These are phyloP conservation scores for Rhodeus uyekii DNA, from an alignment of 2,797 vertebrate species.

Conservation along the genomic window DNA sequence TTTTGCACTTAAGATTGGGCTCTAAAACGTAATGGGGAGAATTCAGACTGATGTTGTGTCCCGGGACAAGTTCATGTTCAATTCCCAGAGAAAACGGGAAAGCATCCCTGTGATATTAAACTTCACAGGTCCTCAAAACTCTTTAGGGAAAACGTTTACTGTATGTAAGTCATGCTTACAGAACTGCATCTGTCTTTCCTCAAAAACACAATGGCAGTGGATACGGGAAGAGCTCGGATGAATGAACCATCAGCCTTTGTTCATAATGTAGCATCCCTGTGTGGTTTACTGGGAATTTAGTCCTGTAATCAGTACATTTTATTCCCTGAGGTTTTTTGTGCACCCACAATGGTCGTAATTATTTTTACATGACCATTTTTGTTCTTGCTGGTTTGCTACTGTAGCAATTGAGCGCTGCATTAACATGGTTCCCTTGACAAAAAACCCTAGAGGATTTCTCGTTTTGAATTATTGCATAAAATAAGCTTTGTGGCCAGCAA, in stretches of 20 bases:
- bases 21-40: constrained; percentile 52
- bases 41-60: constrained; percentile 37
- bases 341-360: neutral
- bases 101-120: neutral
- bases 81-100: neutral
- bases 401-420: neutral
- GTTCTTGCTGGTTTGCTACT: neutral
- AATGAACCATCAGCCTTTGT: constrained; percentile 2
- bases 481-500: neutral
- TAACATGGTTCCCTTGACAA: neutral
- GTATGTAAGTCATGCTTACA: neutral
- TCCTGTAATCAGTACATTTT: neutral
- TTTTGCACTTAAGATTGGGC: constrained; percentile 61
- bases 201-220: neutral
- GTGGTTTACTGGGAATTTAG: neutral
- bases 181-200: constrained; percentile 20
- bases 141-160: constrained; percentile 17
- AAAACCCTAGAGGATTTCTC: neutral
- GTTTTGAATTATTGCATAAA: neutral
- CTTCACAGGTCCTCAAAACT: neutral
- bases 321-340: neutral
- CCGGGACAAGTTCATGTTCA: constrained; percentile 17
- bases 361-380: neutral
- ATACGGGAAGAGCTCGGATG: neutral
- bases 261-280: neutral